Conservation (phyloP, 2,113 vertebrate species). For the Nyctereutes procyonoides region DNA sequence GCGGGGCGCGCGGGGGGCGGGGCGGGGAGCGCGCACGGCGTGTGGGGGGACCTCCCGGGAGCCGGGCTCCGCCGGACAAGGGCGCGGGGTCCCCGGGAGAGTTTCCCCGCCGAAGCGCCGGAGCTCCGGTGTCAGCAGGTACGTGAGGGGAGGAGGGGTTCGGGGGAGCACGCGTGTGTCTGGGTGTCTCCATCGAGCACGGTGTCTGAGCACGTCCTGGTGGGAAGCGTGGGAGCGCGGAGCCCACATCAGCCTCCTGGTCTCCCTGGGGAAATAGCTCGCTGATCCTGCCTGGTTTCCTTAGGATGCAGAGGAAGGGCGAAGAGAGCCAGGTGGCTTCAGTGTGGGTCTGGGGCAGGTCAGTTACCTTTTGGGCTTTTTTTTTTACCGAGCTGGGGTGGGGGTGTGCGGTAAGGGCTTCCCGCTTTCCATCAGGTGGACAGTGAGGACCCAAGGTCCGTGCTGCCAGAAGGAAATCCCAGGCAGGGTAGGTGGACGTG, state of each 20-base stretch:
- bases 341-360: neutral
- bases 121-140: neutral
- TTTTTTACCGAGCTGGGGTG: neutral
- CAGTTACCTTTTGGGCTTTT: neutral
- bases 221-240: neutral
- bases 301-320: neutral
- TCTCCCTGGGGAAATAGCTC: neutral
- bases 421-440: neutral
- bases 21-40: conserved; percentile 58
- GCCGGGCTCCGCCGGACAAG: conserved; percentile 31
- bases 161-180: neutral
- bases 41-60: conserved; percentile 41
- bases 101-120: conserved; percentile 20
- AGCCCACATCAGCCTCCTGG: neutral
- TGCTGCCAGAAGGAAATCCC: neutral
- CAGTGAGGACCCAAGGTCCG: neutral
- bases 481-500: neutral
- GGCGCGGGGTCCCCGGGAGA: conserved; percentile 38
- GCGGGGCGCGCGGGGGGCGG: neutral
- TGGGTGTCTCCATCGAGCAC: neutral
- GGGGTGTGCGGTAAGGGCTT: neutral
- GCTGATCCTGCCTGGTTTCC: conserved; percentile 47
- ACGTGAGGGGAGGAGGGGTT: neutral
- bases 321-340: neutral
- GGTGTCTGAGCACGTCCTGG: neutral